Conservation (phyloP, 2,888 invertebrate genomes). For the Pseudeuparius sepicola region DNA sequence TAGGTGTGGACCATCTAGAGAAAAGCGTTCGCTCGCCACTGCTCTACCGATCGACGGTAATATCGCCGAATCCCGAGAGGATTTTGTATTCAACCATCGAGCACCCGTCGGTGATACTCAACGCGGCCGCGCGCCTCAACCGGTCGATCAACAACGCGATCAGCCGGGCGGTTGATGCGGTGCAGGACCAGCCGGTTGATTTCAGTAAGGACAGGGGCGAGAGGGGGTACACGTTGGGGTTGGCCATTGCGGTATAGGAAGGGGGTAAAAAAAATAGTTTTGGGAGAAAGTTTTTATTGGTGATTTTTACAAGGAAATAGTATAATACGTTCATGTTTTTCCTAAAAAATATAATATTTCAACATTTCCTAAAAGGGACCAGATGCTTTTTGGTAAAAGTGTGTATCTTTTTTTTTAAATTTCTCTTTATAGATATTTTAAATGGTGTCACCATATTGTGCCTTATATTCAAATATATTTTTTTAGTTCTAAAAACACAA, state of each 20-base stretch:
- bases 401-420: too few species aligned
- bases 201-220: constrained; percentile 29
- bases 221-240: constrained; percentile 28
- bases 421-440: too few species aligned
- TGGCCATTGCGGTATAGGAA: constrained; percentile 32
- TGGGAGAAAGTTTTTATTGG: too few species aligned
- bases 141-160: constrained; percentile 10
- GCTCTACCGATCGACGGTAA: constrained; percentile 44
- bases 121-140: constrained; percentile 24
- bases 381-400: too few species aligned
- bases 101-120: constrained; percentile 36
- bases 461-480: too few species aligned
- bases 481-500: too few species aligned
- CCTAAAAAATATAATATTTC: constrained; percentile 1
- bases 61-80: constrained; percentile 47
- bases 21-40: constrained; percentile 34
- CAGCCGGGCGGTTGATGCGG: constrained; percentile 13
- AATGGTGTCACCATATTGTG: too few species aligned
- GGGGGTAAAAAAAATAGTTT: constrained; percentile 13
- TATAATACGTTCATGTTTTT: too few species aligned
- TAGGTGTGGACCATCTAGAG: too few species aligned
- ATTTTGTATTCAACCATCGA: constrained; percentile 37
- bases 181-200: constrained; percentile 39
- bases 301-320: too few species aligned
- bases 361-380: constrained; percentile 16